phyloP scores from a whole-genome alignment of 2,113 vertebrate genomes.

The Vireo altiloquus region DNA sequence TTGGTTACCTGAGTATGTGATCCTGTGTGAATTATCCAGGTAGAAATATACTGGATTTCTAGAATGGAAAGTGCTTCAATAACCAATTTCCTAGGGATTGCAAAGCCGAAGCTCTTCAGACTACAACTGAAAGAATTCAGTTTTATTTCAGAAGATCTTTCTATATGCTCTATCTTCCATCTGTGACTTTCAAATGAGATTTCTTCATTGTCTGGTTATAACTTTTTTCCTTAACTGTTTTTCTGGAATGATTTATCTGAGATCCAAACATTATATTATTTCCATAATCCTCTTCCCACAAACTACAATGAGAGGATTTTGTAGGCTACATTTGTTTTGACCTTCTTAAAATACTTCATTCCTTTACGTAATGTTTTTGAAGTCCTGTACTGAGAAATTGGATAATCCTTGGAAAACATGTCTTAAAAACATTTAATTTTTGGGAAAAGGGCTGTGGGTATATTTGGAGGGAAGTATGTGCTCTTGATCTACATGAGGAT shows the following conservation, averaged over 20 bases:
- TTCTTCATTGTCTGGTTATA: background rate
- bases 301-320: constrained; percentile 16
- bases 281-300: background rate
- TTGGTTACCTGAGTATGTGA: rapidly evolving
- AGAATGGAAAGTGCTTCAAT: background rate
- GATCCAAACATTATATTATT: background rate
- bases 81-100: background rate
- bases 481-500: background rate
- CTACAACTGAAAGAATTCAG: background rate
- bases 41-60: background rate
- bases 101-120: background rate
- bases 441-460: background rate
- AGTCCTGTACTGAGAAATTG: background rate
- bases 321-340: background rate
- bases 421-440: background rate
- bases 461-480: background rate
- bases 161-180: background rate
- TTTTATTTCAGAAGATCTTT: background rate
- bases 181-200: background rate
- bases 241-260: background rate
- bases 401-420: background rate
- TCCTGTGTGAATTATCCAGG: background rate
- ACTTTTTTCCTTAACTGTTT: background rate
- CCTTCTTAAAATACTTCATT: constrained; percentile 15
- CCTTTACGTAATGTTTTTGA: background rate